phyloP scores from a whole-genome alignment of 1,140 invertebrate genomes.

The Pteromalus puparum region DNA sequence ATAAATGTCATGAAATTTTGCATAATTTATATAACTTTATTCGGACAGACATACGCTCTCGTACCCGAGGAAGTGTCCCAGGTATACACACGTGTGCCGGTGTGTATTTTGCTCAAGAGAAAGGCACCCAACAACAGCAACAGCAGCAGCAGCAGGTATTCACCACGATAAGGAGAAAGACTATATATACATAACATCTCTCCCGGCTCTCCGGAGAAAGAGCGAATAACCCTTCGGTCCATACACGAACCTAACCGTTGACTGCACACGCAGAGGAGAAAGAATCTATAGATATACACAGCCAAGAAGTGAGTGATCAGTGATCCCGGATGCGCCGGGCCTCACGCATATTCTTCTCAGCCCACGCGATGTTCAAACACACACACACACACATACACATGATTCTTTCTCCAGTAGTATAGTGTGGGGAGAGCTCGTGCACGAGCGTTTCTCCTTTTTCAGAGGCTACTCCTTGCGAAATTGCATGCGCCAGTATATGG shows the following conservation, averaged over 20 bases:
- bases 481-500: neutral
- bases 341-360: conserved; percentile 3
- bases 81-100: neutral
- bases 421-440: neutral
- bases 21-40: no score
- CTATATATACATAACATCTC: neutral
- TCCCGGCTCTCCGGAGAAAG: no score
- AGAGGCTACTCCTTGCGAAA: neutral
- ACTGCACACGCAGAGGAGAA: neutral
- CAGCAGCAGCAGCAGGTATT: neutral
- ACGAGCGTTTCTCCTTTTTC: conserved; percentile 24
- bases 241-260: no score
- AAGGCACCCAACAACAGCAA: neutral
- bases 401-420: neutral
- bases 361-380: neutral
- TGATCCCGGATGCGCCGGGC: conserved; percentile 54
- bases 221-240: neutral
- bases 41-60: no score
- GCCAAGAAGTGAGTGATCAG: conserved; percentile 27
- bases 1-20: no score
- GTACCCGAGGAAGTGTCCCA: no score
- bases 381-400: neutral
- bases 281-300: neutral
- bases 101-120: neutral
- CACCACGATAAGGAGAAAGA: neutral